Base-by-base conservation (phyloP, 2,113 vertebrate species). In the Muntiacus reevesi region DNA sequence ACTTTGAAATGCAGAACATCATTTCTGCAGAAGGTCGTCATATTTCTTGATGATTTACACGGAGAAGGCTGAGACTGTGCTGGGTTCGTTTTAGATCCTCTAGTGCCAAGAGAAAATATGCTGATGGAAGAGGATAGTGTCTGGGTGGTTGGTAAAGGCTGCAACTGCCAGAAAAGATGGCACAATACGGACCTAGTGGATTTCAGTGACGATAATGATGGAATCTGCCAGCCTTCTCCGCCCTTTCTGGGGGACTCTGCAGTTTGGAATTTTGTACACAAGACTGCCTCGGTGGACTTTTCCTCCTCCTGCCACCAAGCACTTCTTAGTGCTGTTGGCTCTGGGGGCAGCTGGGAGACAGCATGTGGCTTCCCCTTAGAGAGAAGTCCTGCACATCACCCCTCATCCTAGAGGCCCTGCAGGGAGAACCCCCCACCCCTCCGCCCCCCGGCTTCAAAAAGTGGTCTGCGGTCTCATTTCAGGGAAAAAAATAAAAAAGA, bases 1-100 rank as follows among this genome's bases (percentile, higher is more conserved):
- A 97, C 98, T 96, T 97, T 96, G 97, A 96, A 87, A 79, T 85
- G 57, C 43, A 96, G 95, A 97, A 33, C 92, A 85, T 23, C 13
- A 64, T 88, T 98, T 87, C 97, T 97, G 87, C 92, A 92, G 98
- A 97, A 98, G 98, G 98, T 98, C 95, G 1, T 97, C 94, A 92
- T 98, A 98, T 98, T 98, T 98, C 95, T 98, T 88, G n/a, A 76
- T 98, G 98, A 98, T 98, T 98, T 98, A 98, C 94, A 95, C 45
- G 1, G 94, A 87, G 94, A 93, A 97, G 97, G 94, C 96, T 67
- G 93, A 90, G 96, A 95, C 91, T 81, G 62, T 95, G 97, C 97
- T 17, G 57, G 98, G 94, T 97, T 95, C 93, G 0, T 97, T 95
- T 98, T 87, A 93, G 97, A 93, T 93, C 95, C 94, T 94, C 94